A percentile compares a stretch with the other conserved stretches of the same genome.
Evolutionary conservation across 2,797 vertebrate genomes (phyloP).

Genomic region (Ibycter americanus): DNA sequence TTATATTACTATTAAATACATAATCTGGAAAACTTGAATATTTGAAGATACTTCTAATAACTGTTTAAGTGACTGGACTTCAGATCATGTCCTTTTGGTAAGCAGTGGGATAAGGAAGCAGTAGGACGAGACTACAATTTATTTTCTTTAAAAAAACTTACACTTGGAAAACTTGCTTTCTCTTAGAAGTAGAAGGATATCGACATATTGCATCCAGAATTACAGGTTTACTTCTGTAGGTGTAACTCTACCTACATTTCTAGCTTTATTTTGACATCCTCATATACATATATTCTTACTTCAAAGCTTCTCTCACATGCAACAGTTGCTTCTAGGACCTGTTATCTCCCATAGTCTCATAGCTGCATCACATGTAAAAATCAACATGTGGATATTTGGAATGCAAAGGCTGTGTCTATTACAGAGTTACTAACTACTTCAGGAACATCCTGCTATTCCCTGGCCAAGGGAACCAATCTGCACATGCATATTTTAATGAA

Average conservation of each 20-base stretch:
- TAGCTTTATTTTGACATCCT: no score
- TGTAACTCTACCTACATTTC: not conserved
- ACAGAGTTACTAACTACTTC: not conserved
- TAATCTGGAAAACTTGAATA: not conserved
- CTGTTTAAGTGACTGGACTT: not conserved
- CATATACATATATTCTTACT: no score
- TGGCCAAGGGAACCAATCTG: not conserved
- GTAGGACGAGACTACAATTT: not conserved
- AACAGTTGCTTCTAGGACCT: no score
- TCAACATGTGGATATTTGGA: no score
- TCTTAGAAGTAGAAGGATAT: not conserved
- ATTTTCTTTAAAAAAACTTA: not conserved
- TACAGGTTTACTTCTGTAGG: not conserved
- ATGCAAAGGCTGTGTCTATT: no score
- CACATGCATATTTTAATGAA: not conserved
- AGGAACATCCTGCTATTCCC: not conserved
- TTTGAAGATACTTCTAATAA: not conserved
- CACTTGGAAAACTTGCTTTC: not conserved
- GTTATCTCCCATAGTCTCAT: no score
- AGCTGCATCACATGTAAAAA: no score
- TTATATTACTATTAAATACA: not conserved
- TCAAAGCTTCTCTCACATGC: no score
- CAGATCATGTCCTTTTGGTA: not conserved
- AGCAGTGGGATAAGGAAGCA: not conserved
- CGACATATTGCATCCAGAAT: not conserved